Conservation (phyloP, 2,797 vertebrate species). For the Acrossocheilus wenchowensis region DNA sequence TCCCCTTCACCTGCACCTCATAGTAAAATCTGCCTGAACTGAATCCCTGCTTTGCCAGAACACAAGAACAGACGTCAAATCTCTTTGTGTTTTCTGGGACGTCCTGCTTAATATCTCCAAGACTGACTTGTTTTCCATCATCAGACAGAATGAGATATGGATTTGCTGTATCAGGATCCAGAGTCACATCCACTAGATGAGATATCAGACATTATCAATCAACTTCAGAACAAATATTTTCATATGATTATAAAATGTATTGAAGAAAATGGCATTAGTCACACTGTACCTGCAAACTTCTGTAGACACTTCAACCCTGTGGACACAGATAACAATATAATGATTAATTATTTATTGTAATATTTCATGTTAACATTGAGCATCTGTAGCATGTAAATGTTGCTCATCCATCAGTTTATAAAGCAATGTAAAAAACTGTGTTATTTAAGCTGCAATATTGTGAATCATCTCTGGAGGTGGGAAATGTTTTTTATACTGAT, state of each 20-base stretch:
- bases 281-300: slow-evolving; percentile 2
- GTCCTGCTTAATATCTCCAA: too few relatives aligned
- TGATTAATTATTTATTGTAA: background rate
- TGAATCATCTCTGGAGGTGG: too few relatives aligned
- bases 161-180: too few relatives aligned
- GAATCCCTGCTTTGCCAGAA: background rate
- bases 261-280: background rate
- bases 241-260: background rate
- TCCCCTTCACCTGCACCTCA: too few relatives aligned
- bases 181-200: too few relatives aligned
- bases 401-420: background rate
- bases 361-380: background rate
- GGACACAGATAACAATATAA: background rate
- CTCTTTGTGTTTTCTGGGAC: too few relatives aligned
- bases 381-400: background rate
- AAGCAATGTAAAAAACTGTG: background rate
- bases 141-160: too few relatives aligned
- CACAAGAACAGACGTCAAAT: too few relatives aligned
- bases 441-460: too few relatives aligned
- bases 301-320: background rate
- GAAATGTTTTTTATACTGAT: too few relatives aligned
- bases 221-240: background rate
- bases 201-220: too few relatives aligned
- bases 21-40: background rate
- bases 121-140: too few relatives aligned